Base-by-base conservation (phyloP, 2,888 invertebrate genomes). In the Eristalis tenax region DNA sequence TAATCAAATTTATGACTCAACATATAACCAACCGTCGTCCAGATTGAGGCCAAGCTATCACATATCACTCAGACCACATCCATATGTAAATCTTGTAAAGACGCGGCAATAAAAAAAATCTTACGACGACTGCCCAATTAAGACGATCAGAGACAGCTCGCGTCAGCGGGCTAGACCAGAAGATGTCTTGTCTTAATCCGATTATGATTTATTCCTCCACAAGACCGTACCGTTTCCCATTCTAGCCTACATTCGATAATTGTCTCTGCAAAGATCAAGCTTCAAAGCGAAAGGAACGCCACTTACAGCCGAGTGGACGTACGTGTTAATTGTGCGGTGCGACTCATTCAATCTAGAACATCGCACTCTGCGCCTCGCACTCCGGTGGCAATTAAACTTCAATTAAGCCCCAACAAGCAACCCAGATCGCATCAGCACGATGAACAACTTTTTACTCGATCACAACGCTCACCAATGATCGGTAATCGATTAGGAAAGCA, bases 381-480 rank as follows among this genome's bases (percentile, higher is more conserved):
- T 80, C 35, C 15, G 13, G 11, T 66, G 61, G 61, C 74, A 80
- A 74, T 80, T 74, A 73, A 74, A 73, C 38, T 73, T 61, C 68
- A 80, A 80, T 80, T 80, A 80, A 57, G 23, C 32, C 13, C 32
- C 22, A 15, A 50, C 73, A 65, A 69, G 32, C 35, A 57, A 10
- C 13, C n/a, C n/a, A 32, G 61, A 68, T 43, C 64, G 64, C n/a
- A 22, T 63, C 63, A 23, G 22, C 8, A n/a, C 26, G 28, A 6
- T 10, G 22, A 35, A 68, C 43, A 15, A 75, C 38, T 43, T 43
- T 43, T n/a, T n/a, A 0, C 43, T 0, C n/a, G 43, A n/a, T 43
- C n/a, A 6, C 43, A n/a, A n/a, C 15, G n/a, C 43, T 18, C 18
- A 50, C 18, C 50, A 50, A 8, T 18, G 18, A 18, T 18, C 50